Percentiles rank a stretch among this genome's conserved stretches.
Conservation (phyloP, 1,140 invertebrate genomes). For the Eupeodes corollae region DNA sequence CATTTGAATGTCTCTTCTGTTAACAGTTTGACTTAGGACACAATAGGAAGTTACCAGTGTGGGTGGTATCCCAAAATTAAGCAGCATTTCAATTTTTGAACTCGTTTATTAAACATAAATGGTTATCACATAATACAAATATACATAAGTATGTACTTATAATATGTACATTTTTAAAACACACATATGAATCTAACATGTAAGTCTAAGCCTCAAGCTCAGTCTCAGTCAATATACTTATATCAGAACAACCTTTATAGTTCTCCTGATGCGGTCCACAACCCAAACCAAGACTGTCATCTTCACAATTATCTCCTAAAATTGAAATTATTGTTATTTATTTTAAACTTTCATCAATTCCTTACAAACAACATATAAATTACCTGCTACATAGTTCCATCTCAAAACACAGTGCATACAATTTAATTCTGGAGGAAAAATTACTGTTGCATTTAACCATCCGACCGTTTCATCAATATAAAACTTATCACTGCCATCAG, state of each 20-base stretch:
- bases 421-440: constrained; percentile 42
- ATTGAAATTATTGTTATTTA: not conserved
- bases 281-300: constrained; percentile 38
- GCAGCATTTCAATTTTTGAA: no score
- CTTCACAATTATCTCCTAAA: constrained; percentile 34
- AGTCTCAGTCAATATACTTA: constrained; percentile 38
- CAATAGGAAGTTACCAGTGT: no score
- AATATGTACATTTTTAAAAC: no score
- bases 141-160: constrained; percentile 20
- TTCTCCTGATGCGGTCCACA: constrained; percentile 55
- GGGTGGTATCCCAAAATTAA: no score
- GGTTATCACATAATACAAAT: not conserved
- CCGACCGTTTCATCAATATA: constrained; percentile 19
- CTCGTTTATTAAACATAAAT: no score
- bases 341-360: not conserved
- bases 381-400: constrained; percentile 50
- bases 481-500: constrained; percentile 36
- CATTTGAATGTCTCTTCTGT: no score
- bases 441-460: constrained; percentile 32
- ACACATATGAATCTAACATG: not conserved
- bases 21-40: no score
- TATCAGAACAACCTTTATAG: constrained; percentile 54
- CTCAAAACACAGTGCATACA: constrained; percentile 56
- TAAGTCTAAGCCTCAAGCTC: not conserved
- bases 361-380: constrained; percentile 6